Conservation (phyloP, 2,113 vertebrate species). For the Puma concolor region DNA sequence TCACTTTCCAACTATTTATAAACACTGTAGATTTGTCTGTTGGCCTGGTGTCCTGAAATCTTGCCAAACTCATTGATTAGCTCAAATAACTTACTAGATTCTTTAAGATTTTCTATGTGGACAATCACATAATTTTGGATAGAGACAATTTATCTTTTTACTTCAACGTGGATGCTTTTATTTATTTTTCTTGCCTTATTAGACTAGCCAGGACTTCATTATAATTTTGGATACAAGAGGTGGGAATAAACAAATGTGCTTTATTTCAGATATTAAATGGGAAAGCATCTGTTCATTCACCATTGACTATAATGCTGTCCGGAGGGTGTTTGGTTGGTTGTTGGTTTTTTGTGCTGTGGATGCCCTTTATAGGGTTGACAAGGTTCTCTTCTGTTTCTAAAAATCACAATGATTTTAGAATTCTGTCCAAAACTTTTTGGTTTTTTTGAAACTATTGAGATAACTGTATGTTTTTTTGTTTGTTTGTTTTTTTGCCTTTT, state of each 20-base stretch:
- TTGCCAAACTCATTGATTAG: background rate
- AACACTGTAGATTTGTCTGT: background rate
- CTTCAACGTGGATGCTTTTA: background rate
- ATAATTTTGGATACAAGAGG: background rate
- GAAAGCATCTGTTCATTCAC: background rate
- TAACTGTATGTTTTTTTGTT: background rate
- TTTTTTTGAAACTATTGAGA: background rate
- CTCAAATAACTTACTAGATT: background rate
- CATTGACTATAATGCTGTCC: background rate
- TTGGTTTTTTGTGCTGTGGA: background rate
- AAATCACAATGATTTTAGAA: background rate
- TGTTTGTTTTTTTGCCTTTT: background rate
- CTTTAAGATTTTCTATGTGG: background rate
- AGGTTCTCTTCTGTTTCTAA: background rate
- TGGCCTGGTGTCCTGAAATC: background rate
- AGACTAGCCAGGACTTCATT: background rate
- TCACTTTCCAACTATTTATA: background rate
- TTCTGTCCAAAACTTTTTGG: background rate
- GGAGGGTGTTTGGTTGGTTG: background rate
- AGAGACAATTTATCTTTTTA: background rate
- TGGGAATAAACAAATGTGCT: background rate
- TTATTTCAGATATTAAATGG: background rate
- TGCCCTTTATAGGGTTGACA: background rate
- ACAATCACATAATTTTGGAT: background rate
- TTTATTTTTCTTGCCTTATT: slow-evolving; percentile 35